Conservation (phyloP, 53 echinoderm and acorn worm genomes). For the Crossaster papposus region DNA sequence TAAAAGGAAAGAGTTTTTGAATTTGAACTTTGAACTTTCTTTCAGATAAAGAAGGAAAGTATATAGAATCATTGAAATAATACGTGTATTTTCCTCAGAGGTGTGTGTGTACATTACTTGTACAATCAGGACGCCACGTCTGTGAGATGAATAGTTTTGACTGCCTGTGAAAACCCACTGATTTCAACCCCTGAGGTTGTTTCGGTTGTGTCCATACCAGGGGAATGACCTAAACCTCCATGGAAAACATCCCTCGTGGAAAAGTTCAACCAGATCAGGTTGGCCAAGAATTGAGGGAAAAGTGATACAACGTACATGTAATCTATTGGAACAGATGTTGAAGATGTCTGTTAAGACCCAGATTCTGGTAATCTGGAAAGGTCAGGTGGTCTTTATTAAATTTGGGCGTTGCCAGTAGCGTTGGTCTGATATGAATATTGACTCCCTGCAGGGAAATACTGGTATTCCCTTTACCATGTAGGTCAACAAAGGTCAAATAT, state of each 20-base stretch:
- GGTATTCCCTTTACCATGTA: not conserved
- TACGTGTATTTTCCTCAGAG: not conserved
- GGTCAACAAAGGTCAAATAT: slow-evolving; percentile 51
- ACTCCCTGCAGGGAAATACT: slow-evolving; percentile 36
- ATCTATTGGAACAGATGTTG: slow-evolving; percentile 46
- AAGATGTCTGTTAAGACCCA: slow-evolving; percentile 37
- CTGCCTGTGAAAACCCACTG: slow-evolving; percentile 45
- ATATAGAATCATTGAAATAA: too few relatives aligned
- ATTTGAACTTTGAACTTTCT: too few relatives aligned
- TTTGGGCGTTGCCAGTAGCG: slow-evolving; percentile 51
- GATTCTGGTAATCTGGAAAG: slow-evolving; percentile 50
- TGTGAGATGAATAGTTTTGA: slow-evolving; percentile 27
- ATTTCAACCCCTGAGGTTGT: slow-evolving; percentile 34
- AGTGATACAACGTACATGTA: slow-evolving; percentile 6
- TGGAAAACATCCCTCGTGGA: slow-evolving; percentile 4
- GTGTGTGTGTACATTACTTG: not conserved
- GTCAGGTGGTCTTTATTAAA: slow-evolving; percentile 55
- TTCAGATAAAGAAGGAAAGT: too few relatives aligned
- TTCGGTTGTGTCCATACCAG: slow-evolving; percentile 17
- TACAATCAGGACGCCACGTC: not conserved
- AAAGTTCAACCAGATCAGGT: not conserved
- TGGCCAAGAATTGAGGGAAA: not conserved
- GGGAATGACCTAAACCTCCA: slow-evolving; percentile 18
- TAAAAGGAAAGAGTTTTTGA: too few relatives aligned
- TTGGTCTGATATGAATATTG: slow-evolving; percentile 48